Conservation (phyloP, 2,113 vertebrate species). For the Hypocryptadius cinnamomeus region DNA sequence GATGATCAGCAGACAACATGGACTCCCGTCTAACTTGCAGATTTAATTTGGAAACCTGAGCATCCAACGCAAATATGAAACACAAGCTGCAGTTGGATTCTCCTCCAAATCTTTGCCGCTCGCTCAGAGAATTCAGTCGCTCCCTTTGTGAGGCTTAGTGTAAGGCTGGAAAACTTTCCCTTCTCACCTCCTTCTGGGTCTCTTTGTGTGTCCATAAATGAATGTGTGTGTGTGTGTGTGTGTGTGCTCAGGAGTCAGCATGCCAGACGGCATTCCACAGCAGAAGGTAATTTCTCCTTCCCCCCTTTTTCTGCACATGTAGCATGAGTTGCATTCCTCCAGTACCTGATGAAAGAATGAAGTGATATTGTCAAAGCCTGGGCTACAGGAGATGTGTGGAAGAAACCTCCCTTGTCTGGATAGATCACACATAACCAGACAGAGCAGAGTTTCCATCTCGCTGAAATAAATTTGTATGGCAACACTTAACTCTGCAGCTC, state of each 20-base stretch:
- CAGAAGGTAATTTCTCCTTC: neutral
- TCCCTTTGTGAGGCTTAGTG: neutral
- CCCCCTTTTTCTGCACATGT: neutral
- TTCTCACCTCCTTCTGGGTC: neutral
- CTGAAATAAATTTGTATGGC: neutral
- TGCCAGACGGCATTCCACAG: constrained; percentile 31
- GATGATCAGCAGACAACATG: constrained; percentile 19
- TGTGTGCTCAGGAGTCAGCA: neutral
- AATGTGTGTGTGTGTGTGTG: neutral
- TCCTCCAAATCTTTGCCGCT: neutral
- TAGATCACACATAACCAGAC: neutral
- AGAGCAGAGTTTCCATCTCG: neutral
- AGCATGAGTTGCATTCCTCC: neutral
- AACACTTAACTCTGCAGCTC: neutral
- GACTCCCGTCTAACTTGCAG: constrained; percentile 23
- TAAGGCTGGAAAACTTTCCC: neutral
- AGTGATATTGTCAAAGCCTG: neutral
- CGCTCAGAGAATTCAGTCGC: neutral
- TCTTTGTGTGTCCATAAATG: constrained; percentile 24
- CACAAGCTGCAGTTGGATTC: neutral
- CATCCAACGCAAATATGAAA: neutral
- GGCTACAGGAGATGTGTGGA: neutral
- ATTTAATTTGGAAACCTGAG: constrained; percentile 1
- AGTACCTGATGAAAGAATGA: constrained; percentile 4
- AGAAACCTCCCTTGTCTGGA: neutral